Base-by-base conservation (phyloP, 2,113 vertebrate species). In the Cryptomyrus ogoouensis region DNA sequence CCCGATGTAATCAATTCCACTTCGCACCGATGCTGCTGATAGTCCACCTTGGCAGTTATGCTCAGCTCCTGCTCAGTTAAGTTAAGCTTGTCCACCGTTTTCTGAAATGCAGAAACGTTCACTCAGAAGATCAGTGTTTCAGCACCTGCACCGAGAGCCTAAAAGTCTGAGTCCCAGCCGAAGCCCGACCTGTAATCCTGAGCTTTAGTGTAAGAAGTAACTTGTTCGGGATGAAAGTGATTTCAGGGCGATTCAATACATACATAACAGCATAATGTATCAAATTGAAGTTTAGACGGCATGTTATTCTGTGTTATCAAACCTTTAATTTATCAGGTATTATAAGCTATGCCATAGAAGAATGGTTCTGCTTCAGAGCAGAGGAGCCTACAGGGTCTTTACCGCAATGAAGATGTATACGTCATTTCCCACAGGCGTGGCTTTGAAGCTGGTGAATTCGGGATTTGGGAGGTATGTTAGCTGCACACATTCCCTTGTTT, bases 51-150 rank as follows among this genome's bases (percentile, higher is more conserved):
- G 0, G 92, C 96, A 77, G 93, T 93, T n/a, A 96, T 95, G 3
- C 92, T 94, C 49, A 99, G 87, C 87, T 99, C 98, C 0, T 77
- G 90, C 35, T 9, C 39, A 39, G 39, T 95, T 91, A 99, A 96
- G 88, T 95, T 93, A 92, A 99, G 95, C n/a, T 94, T 91, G 92
- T 99, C 98, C 2, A 93, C 94, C 90, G 93, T 95, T 97, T 98
- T 99, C 98, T 99, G 91, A 92, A 88, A 91, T 88, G 88, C 27
- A 3, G 88, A 53, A 31, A 85, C 0, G 5, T 17, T 24, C 50
- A 56, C 50, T 47, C 42, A 84, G 44, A 47, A 13, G 44, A 7
- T 21, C 13, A 83, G 77, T 0, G 77, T 70, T 27, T 46, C 35
- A 86, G n/a, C 21, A 15, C 42, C n/a, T 52, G 84, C 21, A 53